phyloP scores from a whole-genome alignment of 2,797 vertebrate species.

The Falco novaeseelandiae region DNA sequence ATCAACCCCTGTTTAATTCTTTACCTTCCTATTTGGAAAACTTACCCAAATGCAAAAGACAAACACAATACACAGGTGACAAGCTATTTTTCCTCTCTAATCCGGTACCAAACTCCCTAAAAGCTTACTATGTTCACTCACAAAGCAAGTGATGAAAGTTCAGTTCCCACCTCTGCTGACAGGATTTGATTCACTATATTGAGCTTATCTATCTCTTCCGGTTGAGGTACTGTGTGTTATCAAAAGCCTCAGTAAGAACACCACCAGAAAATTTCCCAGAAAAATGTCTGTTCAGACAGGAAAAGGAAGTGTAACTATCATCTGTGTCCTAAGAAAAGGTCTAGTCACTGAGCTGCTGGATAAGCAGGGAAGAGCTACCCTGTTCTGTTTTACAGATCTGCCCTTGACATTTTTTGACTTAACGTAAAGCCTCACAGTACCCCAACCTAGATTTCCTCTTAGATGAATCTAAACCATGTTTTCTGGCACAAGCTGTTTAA shows the following conservation, averaged over 20 bases:
- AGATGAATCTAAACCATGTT: background rate
- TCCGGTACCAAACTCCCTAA: background rate
- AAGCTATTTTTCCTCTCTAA: background rate
- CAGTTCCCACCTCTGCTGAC: background rate
- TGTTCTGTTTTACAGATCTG: background rate
- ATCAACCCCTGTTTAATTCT: background rate
- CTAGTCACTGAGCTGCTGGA: background rate
- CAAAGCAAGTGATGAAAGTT: background rate
- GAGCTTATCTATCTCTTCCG: background rate
- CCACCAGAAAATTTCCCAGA: background rate
- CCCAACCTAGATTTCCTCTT: background rate
- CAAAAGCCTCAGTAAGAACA: background rate
- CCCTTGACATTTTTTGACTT: background rate
- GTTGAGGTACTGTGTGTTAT: background rate
- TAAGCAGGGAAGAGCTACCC: background rate
- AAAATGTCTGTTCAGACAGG: background rate
- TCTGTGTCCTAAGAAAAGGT: background rate
- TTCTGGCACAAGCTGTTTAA: background rate
- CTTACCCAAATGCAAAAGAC: background rate
- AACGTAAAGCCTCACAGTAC: background rate
- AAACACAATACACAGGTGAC: background rate
- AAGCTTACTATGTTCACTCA: background rate
- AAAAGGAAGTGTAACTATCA: background rate
- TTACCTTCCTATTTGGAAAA: background rate
- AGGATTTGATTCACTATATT: background rate